Conservation (phyloP, 2,797 vertebrate genomes). For the Oreochromis mossambicus region DNA sequence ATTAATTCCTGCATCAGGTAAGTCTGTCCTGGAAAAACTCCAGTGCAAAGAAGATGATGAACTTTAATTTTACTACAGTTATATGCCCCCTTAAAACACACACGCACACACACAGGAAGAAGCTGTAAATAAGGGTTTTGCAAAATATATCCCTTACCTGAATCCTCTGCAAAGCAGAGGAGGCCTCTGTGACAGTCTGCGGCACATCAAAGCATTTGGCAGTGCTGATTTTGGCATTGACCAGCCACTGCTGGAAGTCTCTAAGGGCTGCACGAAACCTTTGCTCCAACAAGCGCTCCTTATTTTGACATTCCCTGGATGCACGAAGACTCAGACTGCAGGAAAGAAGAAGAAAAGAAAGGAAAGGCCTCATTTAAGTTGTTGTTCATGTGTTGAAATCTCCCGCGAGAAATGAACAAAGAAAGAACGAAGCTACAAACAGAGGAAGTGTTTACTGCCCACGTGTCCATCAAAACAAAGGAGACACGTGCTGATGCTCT, state of each 20-base stretch:
- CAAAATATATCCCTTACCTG: conserved; percentile 77
- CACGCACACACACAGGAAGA: not conserved
- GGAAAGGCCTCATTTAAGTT: not conserved
- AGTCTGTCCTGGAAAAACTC: not conserved
- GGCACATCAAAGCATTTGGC: conserved; percentile 95
- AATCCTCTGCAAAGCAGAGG: conserved; percentile 86
- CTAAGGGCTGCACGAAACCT: conserved; percentile 83
- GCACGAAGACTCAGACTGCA: conserved; percentile 90
- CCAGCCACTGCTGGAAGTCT: conserved; percentile 93
- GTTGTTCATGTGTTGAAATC: not conserved
- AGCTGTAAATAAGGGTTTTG: not conserved
- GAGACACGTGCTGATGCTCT: conserved; percentile 3
- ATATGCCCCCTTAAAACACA: not conserved
- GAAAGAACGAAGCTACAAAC: not conserved
- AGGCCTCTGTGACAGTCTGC: conserved; percentile 85
- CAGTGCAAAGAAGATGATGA: not conserved
- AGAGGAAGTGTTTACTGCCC: not conserved
- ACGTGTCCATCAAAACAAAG: conserved; percentile 39
- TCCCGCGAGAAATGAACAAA: not conserved
- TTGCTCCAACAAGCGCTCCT: conserved; percentile 93
- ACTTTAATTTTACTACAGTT: not conserved
- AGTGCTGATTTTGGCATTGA: conserved; percentile 90
- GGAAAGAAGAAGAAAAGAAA: not conserved
- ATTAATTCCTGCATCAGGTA: not conserved
- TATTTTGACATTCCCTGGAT: conserved; percentile 91